Percentiles rank a stretch among this genome's conserved stretches.
Conservation (phyloP, 2,797 vertebrate genomes). For the Tachyglossus aculeatus region DNA sequence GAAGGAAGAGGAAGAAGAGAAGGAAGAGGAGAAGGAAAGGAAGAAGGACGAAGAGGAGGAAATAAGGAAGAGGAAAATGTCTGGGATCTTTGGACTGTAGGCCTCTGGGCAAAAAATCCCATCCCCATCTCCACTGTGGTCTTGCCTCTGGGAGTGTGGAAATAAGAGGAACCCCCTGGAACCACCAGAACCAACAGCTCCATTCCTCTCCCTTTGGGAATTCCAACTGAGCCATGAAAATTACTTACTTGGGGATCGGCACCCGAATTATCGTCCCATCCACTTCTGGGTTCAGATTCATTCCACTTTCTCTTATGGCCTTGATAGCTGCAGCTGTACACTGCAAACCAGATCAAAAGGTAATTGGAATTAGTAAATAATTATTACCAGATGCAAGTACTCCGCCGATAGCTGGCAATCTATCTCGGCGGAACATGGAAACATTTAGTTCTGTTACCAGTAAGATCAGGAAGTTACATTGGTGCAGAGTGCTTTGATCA, state of each 20-base stretch:
- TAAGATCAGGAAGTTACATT: slow-evolving; percentile 79
- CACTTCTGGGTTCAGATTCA: slow-evolving; percentile 97
- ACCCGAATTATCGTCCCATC: slow-evolving; percentile 92
- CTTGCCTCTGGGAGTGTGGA: too few relatives aligned
- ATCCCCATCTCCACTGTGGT: too few relatives aligned
- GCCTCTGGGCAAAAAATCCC: too few relatives aligned
- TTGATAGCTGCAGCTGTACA: slow-evolving; percentile 85
- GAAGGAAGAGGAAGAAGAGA: too few relatives aligned
- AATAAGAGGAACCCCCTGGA: too few relatives aligned
- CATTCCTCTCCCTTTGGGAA: neutral
- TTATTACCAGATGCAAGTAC: slow-evolving; percentile 81
- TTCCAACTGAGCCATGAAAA: neutral
- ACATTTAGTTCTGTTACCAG: slow-evolving; percentile 82
- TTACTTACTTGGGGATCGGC: slow-evolving; percentile 92
- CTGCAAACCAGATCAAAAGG: slow-evolving; percentile 82
- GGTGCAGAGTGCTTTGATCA: slow-evolving; percentile 83
- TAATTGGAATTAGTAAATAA: slow-evolving; percentile 83
- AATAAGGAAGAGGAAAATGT: too few relatives aligned
- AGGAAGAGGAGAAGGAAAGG: too few relatives aligned
- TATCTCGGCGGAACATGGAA: slow-evolving; percentile 81
- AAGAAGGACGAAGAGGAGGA: too few relatives aligned
- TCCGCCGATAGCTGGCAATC: slow-evolving; percentile 80
- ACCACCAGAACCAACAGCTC: neutral
- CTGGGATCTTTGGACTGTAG: too few relatives aligned
- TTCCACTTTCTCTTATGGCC: slow-evolving; percentile 91